Evolutionary conservation across 2,113 vertebrate species (phyloP).

Genomic region (Dipodomys merriami): DNA sequence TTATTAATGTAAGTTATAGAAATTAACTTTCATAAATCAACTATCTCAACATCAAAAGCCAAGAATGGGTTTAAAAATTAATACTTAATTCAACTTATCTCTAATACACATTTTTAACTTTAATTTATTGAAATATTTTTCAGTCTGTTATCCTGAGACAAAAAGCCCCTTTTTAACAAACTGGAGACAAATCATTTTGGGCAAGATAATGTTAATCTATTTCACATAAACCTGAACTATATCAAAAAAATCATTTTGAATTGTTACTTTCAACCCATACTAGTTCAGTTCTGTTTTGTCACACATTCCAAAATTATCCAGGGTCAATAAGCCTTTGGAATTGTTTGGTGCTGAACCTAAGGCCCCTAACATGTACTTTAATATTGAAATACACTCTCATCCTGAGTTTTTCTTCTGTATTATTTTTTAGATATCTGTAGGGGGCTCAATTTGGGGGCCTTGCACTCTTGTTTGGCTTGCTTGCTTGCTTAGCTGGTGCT

Average conservation of each 20-base stretch:
- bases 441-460: no score
- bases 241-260: slow-evolving; percentile 51
- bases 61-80: slow-evolving; percentile 42
- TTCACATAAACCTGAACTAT: slow-evolving; percentile 61
- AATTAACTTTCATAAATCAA: slow-evolving; percentile 49
- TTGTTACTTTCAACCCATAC: not conserved
- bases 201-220: slow-evolving; percentile 58
- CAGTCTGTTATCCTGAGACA: not conserved
- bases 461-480: no score
- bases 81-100: not conserved
- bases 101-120: slow-evolving; percentile 49
- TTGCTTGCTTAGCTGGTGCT: no score
- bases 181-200: slow-evolving; percentile 37
- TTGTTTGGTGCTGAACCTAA: not conserved
- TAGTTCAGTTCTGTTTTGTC: slow-evolving; percentile 57
- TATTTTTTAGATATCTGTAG: no score
- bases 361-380: not conserved
- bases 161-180: slow-evolving; percentile 3
- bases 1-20: slow-evolving; percentile 15
- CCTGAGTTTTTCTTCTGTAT: no score
- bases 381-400: not conserved
- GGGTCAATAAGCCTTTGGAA: slow-evolving; percentile 25
- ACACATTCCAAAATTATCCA: slow-evolving; percentile 38
- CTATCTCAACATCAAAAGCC: slow-evolving; percentile 45
- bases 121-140: slow-evolving; percentile 44